Conservation (phyloP, 2,113 vertebrate genomes). For the Gadus chalcogrammus region DNA sequence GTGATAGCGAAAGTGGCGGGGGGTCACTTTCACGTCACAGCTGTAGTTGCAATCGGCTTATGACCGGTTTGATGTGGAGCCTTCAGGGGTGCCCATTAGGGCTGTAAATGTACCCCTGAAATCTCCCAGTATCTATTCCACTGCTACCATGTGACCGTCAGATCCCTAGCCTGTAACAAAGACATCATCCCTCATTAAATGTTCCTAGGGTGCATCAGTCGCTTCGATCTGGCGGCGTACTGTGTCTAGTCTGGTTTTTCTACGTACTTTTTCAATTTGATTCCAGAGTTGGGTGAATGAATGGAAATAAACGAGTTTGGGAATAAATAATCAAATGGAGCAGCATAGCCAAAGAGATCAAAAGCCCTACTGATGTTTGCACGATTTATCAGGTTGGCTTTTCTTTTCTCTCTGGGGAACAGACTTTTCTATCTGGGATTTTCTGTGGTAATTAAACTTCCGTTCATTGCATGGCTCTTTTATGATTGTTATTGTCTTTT, state of each 20-base stretch:
- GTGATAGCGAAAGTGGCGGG: no score
- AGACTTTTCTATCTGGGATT: neutral
- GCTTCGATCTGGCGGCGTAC: neutral
- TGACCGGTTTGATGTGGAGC: neutral
- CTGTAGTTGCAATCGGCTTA: neutral
- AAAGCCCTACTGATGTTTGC: conserved; percentile 19
- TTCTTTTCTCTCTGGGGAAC: neutral
- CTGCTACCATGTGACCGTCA: conserved; percentile 4
- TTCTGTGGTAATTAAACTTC: neutral
- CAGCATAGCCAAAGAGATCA: conserved; percentile 16
- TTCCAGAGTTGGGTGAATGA: neutral
- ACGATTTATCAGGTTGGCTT: neutral
- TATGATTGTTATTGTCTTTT: neutral
- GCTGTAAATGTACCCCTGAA: conserved; percentile 1
- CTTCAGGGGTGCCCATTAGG: conserved; percentile 18
- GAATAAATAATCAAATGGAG: conserved; percentile 27
- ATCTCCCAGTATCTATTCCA: neutral
- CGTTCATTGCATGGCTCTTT: neutral
- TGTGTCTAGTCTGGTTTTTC: neutral
- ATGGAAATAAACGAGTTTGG: neutral
- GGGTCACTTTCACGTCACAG: neutral
- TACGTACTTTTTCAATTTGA: neutral
- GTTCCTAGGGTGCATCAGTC: conserved; percentile 11
- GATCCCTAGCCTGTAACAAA: conserved; percentile 17
- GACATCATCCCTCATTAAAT: conserved; percentile 36